phyloP scores from a whole-genome alignment of 2,113 vertebrate genomes.

The Tupaia chinensis region DNA sequence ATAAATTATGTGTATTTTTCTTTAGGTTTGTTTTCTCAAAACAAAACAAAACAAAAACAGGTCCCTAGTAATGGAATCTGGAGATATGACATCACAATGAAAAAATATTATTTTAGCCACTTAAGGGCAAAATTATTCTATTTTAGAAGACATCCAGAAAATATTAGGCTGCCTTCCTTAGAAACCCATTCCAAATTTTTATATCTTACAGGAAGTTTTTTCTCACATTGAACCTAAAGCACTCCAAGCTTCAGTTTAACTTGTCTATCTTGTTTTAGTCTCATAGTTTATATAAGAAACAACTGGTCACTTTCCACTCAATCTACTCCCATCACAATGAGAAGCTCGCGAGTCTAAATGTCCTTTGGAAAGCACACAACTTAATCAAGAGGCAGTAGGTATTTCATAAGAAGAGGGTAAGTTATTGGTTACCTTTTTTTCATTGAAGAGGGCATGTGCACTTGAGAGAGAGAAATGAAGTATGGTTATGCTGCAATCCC shows the following conservation, averaged over 20 bases:
- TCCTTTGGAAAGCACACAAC: not conserved
- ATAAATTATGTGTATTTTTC: not conserved
- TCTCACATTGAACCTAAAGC: conserved; percentile 13
- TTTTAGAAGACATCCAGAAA: conserved; percentile 15
- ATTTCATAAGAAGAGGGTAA: not conserved
- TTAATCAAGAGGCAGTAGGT: not conserved
- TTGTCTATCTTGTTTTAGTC: not conserved
- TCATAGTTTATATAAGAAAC: not conserved
- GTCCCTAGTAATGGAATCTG: not conserved
- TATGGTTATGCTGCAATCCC: too few species aligned
- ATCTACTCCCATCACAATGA: not conserved
- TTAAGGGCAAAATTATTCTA: not conserved
- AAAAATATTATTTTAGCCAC: not conserved
- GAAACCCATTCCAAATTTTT: conserved; percentile 2
- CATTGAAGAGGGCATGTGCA: too few species aligned
- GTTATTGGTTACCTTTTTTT: not conserved
- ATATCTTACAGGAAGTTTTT: conserved; percentile 46
- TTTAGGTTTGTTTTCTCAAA: not conserved
- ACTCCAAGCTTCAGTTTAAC: conserved; percentile 49
- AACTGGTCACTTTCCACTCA: conserved; percentile 21
- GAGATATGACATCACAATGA: not conserved
- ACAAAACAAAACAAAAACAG: not conserved
- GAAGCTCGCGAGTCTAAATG: not conserved
- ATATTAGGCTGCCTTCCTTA: not conserved
- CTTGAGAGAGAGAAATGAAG: too few species aligned